Percentiles rank a stretch among this genome's conserved stretches.
phyloP scores from a whole-genome alignment of 1,140 invertebrate species.

The Brachionus angularis region DNA sequence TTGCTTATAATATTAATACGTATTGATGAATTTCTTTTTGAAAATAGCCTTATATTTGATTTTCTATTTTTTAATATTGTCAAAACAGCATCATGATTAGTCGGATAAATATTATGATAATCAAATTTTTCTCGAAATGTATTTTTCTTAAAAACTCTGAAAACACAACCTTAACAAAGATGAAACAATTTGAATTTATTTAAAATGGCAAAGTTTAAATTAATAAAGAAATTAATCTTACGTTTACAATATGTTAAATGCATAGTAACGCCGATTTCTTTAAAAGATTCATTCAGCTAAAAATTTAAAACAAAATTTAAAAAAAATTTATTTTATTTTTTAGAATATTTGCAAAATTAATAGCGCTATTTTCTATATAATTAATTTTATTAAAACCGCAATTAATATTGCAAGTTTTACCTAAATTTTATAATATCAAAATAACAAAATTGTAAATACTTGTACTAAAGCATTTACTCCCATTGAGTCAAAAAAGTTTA shows the following conservation, averaged over 20 bases:
- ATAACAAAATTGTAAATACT: too few species aligned
- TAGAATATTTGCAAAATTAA: too few species aligned
- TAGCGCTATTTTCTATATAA: too few species aligned
- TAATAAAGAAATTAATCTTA: too few species aligned
- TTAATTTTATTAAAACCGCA: too few species aligned
- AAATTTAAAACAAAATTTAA: too few species aligned
- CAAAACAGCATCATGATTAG: background rate
- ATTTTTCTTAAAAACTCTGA: background rate
- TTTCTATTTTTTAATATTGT: background rate
- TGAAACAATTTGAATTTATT: too few species aligned
- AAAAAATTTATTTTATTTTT: too few species aligned
- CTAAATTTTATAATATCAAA: too few species aligned
- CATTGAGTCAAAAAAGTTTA: constrained; percentile 1
- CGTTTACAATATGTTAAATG: background rate
- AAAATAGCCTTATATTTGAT: background rate
- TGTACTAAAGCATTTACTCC: background rate
- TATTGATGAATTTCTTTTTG: background rate
- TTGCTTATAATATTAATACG: background rate
- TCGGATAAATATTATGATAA: background rate
- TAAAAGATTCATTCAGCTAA: background rate
- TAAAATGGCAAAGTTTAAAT: too few species aligned
- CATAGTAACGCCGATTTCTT: background rate
- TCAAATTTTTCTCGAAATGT: background rate
- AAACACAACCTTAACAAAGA: too few species aligned
- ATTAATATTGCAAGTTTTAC: too few species aligned